Evolutionary conservation across 2,888 invertebrate species (phyloP), one percentile per base, ranked within the genome.

Genomic region (Strigamia maritima): DNA sequence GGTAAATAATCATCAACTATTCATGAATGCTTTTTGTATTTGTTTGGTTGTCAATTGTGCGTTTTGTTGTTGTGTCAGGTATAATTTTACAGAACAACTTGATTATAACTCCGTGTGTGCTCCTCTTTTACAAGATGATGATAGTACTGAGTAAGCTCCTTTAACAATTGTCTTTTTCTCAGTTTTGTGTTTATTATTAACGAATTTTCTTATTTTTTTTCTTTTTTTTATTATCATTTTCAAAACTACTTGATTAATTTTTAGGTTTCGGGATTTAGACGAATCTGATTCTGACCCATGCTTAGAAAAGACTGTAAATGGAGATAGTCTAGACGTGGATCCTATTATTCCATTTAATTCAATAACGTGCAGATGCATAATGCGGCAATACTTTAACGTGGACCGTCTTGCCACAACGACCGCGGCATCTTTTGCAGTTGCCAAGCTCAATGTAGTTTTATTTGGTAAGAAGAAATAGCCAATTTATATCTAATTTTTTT

Each of bases 1-100:
- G 83, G 82, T 83, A 65, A 22, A n/a, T n/a, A n/a, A n/a, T n/a
- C n/a, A n/a, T n/a, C n/a, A n/a, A 14, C 10, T 26, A 74, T 28
- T 0, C 16, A 35, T 10, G n/a, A 3, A n/a, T 26, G 1, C 3
- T 2, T 2, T 74, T 31, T 75, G n/a, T 16, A 38, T 75, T 75
- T 38, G 75, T 22, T 14, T 22, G 22, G 22, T 75, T 10, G 31
- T 16, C 10, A 70, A n/a, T 26, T 70, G 75, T 28, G 19, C 14
- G 35, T 35, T 10, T 75, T 35, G 35, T 40, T 40, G 24, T 35
- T n/a, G n/a, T n/a, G 40, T 28, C 31, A 75, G 40, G n/a, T 40
- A 75, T 40, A 35, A 75, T 7, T 40, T 14, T 75, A 14, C 75
- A 40, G 35, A 75, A n/a, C n/a, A n/a, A 75, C 35, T 4, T 35